phyloP scores from a whole-genome alignment of 2,113 vertebrate genomes.

The Lagopus muta region DNA sequence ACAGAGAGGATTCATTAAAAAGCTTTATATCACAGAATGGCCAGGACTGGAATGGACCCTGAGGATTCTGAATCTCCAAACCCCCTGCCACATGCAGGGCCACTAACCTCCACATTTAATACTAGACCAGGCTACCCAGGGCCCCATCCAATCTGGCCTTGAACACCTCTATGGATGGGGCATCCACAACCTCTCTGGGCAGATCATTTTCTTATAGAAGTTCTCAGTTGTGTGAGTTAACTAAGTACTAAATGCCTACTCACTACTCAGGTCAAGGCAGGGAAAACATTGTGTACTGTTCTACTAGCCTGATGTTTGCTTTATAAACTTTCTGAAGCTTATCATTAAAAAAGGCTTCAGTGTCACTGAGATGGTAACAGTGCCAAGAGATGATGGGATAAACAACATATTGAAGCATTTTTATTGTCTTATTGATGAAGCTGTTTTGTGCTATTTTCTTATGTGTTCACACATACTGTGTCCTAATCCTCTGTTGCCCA shows the following conservation, averaged over 20 bases:
- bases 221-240: neutral
- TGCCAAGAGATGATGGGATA: neutral
- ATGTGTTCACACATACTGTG: neutral
- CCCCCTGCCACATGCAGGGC: no score
- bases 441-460: neutral
- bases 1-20: neutral
- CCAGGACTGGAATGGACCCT: no score
- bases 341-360: neutral
- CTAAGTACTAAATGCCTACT: neutral
- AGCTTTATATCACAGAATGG: neutral
- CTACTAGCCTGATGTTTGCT: neutral
- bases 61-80: no score
- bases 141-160: no score
- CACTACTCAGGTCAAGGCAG: neutral
- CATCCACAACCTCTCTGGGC: no score
- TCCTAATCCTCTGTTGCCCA: accelerated
- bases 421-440: neutral
- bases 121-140: no score
- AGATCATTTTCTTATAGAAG: neutral
- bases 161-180: no score
- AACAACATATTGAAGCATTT: neutral
- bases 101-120: no score
- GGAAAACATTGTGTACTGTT: neutral
- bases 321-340: neutral
- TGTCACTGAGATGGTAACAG: neutral